These are phyloP conservation scores for Drosophila bifasciata DNA, from an alignment of 1,140 invertebrate species.

Conservation along the genomic window DNA sequence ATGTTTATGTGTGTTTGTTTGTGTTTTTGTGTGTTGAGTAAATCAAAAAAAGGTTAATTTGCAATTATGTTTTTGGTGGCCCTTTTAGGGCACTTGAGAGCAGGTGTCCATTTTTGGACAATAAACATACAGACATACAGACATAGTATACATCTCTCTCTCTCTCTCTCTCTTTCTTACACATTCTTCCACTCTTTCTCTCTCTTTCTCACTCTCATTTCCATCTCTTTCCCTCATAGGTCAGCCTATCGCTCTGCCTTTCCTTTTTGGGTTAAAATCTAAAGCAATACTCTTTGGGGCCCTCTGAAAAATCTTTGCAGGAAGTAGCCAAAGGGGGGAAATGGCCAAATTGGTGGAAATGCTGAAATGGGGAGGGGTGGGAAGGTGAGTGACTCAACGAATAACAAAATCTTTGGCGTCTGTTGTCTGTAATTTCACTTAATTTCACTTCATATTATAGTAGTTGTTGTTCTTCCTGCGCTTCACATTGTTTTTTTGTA, in stretches of 20 bases:
- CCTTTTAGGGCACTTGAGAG: constrained; percentile 45
- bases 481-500: no score
- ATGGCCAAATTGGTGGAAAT: no score
- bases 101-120: constrained; percentile 55
- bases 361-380: no score
- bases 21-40: constrained; percentile 36
- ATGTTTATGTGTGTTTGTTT: constrained; percentile 2
- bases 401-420: no score
- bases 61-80: constrained; percentile 55
- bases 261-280: constrained; percentile 51
- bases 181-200: not conserved
- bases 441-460: no score
- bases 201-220: not conserved
- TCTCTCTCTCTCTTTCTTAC: not conserved
- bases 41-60: constrained; percentile 62
- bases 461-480: no score
- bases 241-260: not conserved
- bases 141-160: constrained; percentile 15
- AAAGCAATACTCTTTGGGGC: constrained; percentile 48
- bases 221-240: not conserved
- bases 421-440: no score
- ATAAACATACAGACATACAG: no score
- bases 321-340: no score
- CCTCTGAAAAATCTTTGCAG: constrained; percentile 4
- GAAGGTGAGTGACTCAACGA: no score